Conservation (phyloP, 2,888 invertebrate species). For the Athripsodes cinereus region DNA sequence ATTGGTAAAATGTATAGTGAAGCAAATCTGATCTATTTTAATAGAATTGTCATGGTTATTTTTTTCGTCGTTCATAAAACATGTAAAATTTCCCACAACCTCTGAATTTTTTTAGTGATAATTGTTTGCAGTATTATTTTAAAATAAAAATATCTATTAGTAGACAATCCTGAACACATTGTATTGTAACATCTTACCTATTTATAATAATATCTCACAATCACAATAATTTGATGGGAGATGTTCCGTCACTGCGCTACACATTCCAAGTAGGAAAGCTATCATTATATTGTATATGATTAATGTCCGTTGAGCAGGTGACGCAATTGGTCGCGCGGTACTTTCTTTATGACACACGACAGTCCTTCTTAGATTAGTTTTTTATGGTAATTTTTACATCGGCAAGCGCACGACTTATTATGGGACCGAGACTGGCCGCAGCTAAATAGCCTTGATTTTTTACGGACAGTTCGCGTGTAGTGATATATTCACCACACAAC, state of each 20-base stretch:
- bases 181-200: too few relatives aligned
- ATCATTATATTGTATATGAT: slow-evolving; percentile 51
- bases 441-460: slow-evolving; percentile 17
- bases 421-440: slow-evolving; percentile 6
- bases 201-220: too few relatives aligned
- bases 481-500: slow-evolving; percentile 10
- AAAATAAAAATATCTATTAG: too few relatives aligned
- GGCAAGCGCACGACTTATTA: slow-evolving; percentile 4
- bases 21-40: too few relatives aligned
- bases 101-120: too few relatives aligned
- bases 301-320: slow-evolving; percentile 39
- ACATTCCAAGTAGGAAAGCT: slow-evolving; percentile 30
- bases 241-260: not conserved
- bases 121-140: too few relatives aligned
- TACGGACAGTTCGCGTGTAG: slow-evolving; percentile 17
- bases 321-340: slow-evolving; percentile 29
- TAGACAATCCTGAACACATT: too few relatives aligned
- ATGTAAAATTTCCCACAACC: too few relatives aligned
- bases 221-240: too few relatives aligned
- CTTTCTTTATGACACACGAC: slow-evolving; percentile 27
- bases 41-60: too few relatives aligned
- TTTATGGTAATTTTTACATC: slow-evolving; percentile 25
- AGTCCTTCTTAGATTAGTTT: slow-evolving; percentile 25
- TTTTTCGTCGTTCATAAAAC: too few relatives aligned
- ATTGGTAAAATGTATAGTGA: too few relatives aligned